Base-by-base conservation (phyloP, 1,140 invertebrate genomes). In the Cataglyphis hispanica region DNA sequence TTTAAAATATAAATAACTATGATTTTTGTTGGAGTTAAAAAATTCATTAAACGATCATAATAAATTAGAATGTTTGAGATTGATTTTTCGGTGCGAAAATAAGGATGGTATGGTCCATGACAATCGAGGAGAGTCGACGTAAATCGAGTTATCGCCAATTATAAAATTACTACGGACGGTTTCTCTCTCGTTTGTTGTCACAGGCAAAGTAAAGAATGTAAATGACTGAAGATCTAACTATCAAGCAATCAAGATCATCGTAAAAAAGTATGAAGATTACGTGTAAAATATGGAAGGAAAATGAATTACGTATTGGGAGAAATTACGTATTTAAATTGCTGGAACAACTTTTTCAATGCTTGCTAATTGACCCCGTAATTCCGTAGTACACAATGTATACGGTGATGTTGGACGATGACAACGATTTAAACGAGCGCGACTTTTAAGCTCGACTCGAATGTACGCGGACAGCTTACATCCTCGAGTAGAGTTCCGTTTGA, bases 191-290 rank as follows among this genome's bases (percentile, higher is more conserved):
- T 60, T 72, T 70, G 46, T 13, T 11, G 34, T 40, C 64, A 19
- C 76, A 40, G n/a, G 43, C 43, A 81, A 34, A 72, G 53, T 72
- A 72, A 81, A 81, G 64, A 37, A 70, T 53, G 37, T 64, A 31
- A 16, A 81, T 22, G 46, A 58, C 8, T 27, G 43, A 63, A 46
- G 70, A 76, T 61, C 58, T 16, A 58, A 58, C 53, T 58, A 58
- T 22, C 53, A n/a, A 58, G 46, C 53, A 22, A 58, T 22, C 53
- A n/a, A 58, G 46, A 4, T 58, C 6, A 19, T 56, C 7, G 46
- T 16, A 19, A 58, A 58, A 58, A 58, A 22, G 6, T 22, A 58
- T 19, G 19, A 50, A 50, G 16, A 16, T 50, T 50, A 50, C 46
- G n/a, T 22, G 3, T 58, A 58, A 58, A 58, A 22, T 58, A 58